Evolutionary conservation across 2,113 vertebrate genomes (phyloP).

Genomic region (Tragelaphus scriptus): DNA sequence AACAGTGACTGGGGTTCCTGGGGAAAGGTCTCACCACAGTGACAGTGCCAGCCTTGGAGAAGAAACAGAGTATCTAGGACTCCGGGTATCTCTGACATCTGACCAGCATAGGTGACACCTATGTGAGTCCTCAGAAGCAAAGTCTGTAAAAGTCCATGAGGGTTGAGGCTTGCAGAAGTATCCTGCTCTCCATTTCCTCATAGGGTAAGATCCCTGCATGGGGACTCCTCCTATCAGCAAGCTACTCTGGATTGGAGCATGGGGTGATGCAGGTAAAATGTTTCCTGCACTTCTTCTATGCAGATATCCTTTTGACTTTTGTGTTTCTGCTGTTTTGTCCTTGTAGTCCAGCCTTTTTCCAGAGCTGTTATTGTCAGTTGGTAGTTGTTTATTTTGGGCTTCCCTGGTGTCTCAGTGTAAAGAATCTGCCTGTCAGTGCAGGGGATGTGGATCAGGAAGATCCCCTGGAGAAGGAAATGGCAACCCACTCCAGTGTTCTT

Average conservation of each 20-base stretch:
- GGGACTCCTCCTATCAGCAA: neutral
- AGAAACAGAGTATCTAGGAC: neutral
- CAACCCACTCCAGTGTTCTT: neutral
- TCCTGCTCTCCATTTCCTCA: neutral
- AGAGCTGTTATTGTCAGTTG: neutral
- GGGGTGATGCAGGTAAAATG: neutral
- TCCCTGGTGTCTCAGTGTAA: neutral
- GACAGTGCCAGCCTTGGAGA: neutral
- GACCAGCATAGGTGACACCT: neutral
- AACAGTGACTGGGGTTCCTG: neutral
- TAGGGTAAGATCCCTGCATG: neutral
- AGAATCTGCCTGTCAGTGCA: neutral
- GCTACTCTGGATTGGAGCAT: neutral
- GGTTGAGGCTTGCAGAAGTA: neutral
- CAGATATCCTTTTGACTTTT: neutral
- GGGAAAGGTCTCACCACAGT: neutral
- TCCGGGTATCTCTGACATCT: neutral
- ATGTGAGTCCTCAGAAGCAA: neutral
- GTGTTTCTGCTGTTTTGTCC: neutral
- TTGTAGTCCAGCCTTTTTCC: neutral
- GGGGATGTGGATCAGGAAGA: neutral
- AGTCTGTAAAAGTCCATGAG: neutral
- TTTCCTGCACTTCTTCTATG: neutral
- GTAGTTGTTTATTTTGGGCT: neutral
- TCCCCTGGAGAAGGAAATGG: neutral